Percentiles rank a stretch among this genome's conserved stretches.
Conservation (phyloP, 1,140 invertebrate genomes). For the Carposina sasakii region DNA sequence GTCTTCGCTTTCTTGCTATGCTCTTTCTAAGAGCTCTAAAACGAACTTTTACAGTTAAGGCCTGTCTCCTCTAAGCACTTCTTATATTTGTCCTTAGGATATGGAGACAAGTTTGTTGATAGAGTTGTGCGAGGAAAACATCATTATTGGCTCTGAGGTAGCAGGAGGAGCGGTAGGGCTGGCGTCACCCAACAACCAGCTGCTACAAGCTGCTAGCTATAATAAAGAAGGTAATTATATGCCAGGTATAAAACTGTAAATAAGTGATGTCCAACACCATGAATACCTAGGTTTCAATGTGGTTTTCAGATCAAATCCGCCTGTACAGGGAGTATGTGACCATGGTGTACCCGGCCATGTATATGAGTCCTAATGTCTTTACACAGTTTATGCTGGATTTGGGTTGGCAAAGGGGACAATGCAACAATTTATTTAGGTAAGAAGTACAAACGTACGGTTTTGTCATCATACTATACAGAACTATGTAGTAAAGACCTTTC, state of each 20-base stretch:
- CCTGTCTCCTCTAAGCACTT: too few species aligned
- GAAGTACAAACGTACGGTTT: background rate
- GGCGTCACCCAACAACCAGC: constrained; percentile 28
- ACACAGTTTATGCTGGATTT: constrained; percentile 55
- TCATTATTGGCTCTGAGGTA: constrained; percentile 29
- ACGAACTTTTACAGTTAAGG: too few species aligned
- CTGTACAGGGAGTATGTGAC: constrained; percentile 57
- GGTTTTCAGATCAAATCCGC: constrained; percentile 44
- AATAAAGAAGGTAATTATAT: constrained; percentile 36
- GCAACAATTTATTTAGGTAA: constrained; percentile 51
- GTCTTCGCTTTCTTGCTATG: too few species aligned
- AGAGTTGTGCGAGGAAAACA: constrained; percentile 45
- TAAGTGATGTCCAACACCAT: too few species aligned
- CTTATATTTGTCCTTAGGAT: too few species aligned
- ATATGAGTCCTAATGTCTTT: constrained; percentile 57
- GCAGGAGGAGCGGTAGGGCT: constrained; percentile 28
- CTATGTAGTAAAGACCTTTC: too few species aligned
- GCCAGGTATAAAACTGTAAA: too few species aligned
- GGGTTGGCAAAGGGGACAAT: constrained; percentile 55
- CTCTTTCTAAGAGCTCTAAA: too few species aligned
- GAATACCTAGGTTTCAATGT: too few species aligned
- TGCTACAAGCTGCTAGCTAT: constrained; percentile 44
- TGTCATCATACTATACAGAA: background rate
- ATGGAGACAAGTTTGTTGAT: constrained; percentile 33
- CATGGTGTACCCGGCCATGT: constrained; percentile 55